These are phyloP conservation scores for Rambutsinella grinnellia DNA, from an alignment of 2,888 invertebrate genomes.

Conservation along the genomic window DNA sequence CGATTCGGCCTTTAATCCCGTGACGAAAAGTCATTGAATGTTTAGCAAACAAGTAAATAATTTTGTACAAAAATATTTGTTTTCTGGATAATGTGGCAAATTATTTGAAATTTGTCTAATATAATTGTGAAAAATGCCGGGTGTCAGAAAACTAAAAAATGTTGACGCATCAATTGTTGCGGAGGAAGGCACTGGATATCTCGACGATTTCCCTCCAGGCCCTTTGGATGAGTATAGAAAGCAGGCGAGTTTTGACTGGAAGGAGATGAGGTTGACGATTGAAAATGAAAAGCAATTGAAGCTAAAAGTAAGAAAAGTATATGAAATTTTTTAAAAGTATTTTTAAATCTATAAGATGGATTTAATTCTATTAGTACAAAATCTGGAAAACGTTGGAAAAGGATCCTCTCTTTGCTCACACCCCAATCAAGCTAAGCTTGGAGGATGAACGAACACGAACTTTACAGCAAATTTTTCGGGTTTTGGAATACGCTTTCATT, in stretches of 20 bases:
- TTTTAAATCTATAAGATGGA: neutral
- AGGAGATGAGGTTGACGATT: slow-evolving; percentile 82
- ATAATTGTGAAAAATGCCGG: slow-evolving; percentile 32
- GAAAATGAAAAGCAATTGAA: slow-evolving; percentile 82
- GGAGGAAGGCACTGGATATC: slow-evolving; percentile 30
- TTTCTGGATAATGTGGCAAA: no score
- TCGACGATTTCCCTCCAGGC: slow-evolving; percentile 71
- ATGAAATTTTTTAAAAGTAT: slow-evolving; percentile 6
- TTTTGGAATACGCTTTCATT: slow-evolving; percentile 77
- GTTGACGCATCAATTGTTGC: neutral
- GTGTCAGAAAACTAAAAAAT: slow-evolving; percentile 28
- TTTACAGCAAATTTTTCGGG: slow-evolving; percentile 75
- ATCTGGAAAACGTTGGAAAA: slow-evolving; percentile 74
- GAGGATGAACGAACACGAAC: slow-evolving; percentile 73
- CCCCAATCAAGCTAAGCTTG: slow-evolving; percentile 70
- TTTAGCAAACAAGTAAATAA: neutral
- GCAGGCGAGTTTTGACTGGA: slow-evolving; percentile 88
- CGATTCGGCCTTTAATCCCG: no score
- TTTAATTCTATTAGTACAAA: slow-evolving; percentile 70
- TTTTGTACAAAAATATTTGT: no score
- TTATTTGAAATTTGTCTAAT: no score
- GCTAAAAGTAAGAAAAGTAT: slow-evolving; percentile 73
- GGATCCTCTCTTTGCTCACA: slow-evolving; percentile 74
- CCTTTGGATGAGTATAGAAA: slow-evolving; percentile 85
- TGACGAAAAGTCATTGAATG: neutral